A percentile compares a stretch with the other conserved stretches of the same genome.
These are phyloP conservation scores for Pachycephus smyrnensis DNA, from an alignment of 2,888 invertebrate species.

Conservation along the genomic window DNA sequence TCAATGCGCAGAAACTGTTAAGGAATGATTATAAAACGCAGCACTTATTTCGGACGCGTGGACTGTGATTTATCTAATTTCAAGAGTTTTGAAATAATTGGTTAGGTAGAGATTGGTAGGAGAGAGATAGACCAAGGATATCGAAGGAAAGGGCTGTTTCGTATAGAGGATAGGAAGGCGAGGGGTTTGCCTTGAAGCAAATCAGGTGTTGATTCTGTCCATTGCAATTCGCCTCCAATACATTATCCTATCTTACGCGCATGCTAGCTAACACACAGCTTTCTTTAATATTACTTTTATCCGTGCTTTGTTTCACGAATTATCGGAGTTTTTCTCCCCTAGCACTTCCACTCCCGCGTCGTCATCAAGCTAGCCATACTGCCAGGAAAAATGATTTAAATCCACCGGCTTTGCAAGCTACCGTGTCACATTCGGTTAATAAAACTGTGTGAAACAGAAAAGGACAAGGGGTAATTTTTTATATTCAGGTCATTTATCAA, in stretches of 20 bases:
- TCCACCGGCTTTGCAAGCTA: not conserved
- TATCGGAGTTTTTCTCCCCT: conserved; percentile 8
- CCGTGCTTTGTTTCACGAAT: conserved; percentile 28
- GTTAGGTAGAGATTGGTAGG: not conserved
- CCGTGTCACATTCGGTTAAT: not conserved
- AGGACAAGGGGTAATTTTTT: not conserved
- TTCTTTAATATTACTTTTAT: conserved; percentile 22
- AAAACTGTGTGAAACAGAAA: not conserved
- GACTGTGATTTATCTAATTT: not conserved
- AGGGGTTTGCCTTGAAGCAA: conserved; percentile 41
- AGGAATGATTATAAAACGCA: not conserved
- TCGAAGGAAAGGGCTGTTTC: not conserved
- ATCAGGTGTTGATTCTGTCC: conserved; percentile 54
- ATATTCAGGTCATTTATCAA: not conserved
- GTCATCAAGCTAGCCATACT: not conserved
- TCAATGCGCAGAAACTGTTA: not conserved
- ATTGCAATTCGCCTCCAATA: conserved; percentile 54
- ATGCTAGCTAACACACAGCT: not conserved
- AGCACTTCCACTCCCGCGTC: not conserved
- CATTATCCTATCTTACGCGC: conserved; percentile 37
- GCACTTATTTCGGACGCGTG: not conserved
- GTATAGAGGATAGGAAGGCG: not conserved
- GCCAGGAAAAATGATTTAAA: conserved; percentile 7
- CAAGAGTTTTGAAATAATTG: not conserved
- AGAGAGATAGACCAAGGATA: not conserved